A percentile compares a stretch with the other conserved stretches of the same genome.
These are phyloP conservation scores for Chaetodon trifasciatus DNA, from an alignment of 2,797 vertebrate species.

Conservation along the genomic window DNA sequence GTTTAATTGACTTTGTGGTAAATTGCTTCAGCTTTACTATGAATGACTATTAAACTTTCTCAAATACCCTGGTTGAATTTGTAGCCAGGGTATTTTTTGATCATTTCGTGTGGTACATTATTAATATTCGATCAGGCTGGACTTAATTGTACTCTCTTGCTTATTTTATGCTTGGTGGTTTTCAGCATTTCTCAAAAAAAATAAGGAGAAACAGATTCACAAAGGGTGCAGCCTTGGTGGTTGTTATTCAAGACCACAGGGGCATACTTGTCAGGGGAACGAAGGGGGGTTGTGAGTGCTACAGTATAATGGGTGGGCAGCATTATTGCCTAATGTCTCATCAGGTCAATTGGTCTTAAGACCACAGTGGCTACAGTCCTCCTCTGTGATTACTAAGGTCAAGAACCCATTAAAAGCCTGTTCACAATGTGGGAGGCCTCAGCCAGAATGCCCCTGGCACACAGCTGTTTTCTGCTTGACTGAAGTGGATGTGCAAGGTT, in stretches of 20 bases:
- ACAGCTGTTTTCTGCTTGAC: constrained; percentile 47
- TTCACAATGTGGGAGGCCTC: constrained; percentile 36
- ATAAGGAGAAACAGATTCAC: neutral
- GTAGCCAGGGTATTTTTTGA: too few relatives aligned
- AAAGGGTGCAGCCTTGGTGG: neutral
- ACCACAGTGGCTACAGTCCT: constrained; percentile 36
- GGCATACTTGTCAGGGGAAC: neutral
- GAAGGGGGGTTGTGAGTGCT: constrained; percentile 9
- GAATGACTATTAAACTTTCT: neutral
- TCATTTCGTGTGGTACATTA: too few relatives aligned
- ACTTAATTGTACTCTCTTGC: neutral
- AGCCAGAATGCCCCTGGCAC: constrained; percentile 35
- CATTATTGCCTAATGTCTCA: constrained; percentile 53
- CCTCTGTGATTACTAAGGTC: constrained; percentile 66
- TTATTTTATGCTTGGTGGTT: neutral
- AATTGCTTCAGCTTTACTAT: neutral
- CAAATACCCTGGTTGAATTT: neutral
- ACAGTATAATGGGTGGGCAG: constrained; percentile 28
- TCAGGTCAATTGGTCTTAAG: constrained; percentile 64
- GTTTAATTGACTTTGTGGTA: neutral
- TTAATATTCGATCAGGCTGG: neutral
- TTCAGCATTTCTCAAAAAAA: constrained; percentile 1
- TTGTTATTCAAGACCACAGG: constrained; percentile 19
- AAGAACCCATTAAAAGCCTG: constrained; percentile 68
- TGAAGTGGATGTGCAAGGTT: constrained; percentile 36